These are phyloP conservation scores for Morbakka virulenta DNA, from an alignment of 30 jellyfish, hydroid and myxozoan genomes.

Conservation along the genomic window DNA sequence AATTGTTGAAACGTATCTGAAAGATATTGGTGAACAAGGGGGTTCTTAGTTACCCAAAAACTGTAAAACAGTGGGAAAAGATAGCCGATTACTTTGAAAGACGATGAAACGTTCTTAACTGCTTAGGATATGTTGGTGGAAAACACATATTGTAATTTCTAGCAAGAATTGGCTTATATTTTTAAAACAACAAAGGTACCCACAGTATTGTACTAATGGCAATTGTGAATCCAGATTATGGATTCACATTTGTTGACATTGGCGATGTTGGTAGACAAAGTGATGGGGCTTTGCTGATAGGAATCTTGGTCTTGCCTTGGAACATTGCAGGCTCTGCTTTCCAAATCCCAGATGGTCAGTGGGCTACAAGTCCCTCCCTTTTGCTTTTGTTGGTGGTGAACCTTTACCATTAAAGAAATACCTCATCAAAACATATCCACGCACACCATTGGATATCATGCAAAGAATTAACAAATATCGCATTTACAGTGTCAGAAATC, in stretches of 20 bases:
- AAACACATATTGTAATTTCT: not conserved
- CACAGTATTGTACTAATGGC: slow-evolving; percentile 46
- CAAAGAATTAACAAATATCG: slow-evolving; percentile 6
- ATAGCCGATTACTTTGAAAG: not conserved
- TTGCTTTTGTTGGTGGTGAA: slow-evolving; percentile 25
- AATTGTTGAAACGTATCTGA: not conserved
- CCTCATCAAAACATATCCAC: slow-evolving; percentile 35
- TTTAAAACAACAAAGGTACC: slow-evolving; percentile 12
- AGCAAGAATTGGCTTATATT: not conserved
- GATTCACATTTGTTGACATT: slow-evolving; percentile 15
- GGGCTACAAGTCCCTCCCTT: not conserved
- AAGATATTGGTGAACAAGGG: not conserved
- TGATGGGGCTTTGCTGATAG: slow-evolving; percentile 46
- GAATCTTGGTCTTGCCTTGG: slow-evolving; percentile 19
- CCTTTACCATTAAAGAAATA: slow-evolving; percentile 32
- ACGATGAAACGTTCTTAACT: not conserved
- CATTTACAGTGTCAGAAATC: slow-evolving; percentile 23
- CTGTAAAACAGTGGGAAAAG: not conserved
- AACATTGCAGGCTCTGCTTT: slow-evolving; percentile 2
- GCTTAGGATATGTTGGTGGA: not conserved
- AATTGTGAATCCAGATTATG: slow-evolving; percentile 16
- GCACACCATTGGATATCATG: not conserved
- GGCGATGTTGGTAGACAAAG: slow-evolving; percentile 40
- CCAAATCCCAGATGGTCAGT: slow-evolving; percentile 13
- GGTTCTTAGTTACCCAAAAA: not conserved